phyloP scores from a whole-genome alignment of 2,888 invertebrate species.

The Hemicrepidius hirtus region DNA sequence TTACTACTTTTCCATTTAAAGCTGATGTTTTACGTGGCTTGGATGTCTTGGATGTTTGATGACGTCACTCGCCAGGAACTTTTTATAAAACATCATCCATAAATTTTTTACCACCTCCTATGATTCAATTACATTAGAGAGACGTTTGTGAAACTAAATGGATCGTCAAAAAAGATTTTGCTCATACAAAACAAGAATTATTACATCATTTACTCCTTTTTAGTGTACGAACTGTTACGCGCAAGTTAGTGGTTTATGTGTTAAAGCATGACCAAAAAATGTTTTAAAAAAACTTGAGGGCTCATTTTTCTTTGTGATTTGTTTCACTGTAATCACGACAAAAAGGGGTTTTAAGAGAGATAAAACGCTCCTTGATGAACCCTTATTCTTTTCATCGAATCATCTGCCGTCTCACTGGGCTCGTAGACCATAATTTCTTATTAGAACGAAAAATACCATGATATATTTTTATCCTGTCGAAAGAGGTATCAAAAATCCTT shows the following conservation, averaged over 20 bases:
- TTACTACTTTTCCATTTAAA: too few relatives aligned
- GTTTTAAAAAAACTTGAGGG: constrained; percentile 18
- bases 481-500: not conserved
- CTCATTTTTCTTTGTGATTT: constrained; percentile 31
- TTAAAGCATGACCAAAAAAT: constrained; percentile 8
- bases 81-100: too few relatives aligned
- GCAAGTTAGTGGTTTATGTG: constrained; percentile 6
- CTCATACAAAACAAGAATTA: constrained; percentile 7
- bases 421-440: constrained; percentile 1
- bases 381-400: constrained; percentile 32
- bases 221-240: constrained; percentile 8
- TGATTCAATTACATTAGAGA: too few relatives aligned
- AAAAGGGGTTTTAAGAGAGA: constrained; percentile 32
- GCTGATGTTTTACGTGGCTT: too few relatives aligned
- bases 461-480: not conserved
- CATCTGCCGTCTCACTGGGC: constrained; percentile 5
- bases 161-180: too few relatives aligned
- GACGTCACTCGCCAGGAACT: too few relatives aligned
- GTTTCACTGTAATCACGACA: constrained; percentile 25
- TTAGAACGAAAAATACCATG: constrained; percentile 8
- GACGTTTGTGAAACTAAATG: too few relatives aligned
- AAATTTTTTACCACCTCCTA: too few relatives aligned
- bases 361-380: constrained; percentile 31
- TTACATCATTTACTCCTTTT: not conserved
- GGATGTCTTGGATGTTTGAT: too few relatives aligned